These are phyloP conservation scores for Montipora capitata DNA, from an alignment of 92 coral and sea anemone species.

Conservation along the genomic window DNA sequence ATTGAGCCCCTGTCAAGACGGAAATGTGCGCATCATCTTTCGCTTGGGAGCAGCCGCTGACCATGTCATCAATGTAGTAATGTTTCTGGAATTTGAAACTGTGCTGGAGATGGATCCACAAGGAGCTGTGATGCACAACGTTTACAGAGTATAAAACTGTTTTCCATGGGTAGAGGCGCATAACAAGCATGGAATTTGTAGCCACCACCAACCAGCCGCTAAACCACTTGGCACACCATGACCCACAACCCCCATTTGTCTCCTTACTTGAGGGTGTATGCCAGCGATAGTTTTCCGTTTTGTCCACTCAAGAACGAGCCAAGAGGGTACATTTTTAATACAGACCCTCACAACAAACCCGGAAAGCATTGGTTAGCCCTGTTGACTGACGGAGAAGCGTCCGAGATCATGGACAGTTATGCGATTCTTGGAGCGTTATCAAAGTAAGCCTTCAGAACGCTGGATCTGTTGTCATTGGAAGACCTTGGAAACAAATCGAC, in stretches of 20 bases:
- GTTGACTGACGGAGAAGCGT: background rate
- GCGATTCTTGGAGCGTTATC: background rate
- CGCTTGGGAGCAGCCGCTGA: too few species aligned
- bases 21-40: too few species aligned
- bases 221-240: background rate
- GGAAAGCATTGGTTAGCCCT: background rate
- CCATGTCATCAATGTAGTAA: too few species aligned
- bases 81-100: too few species aligned
- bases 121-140: too few species aligned
- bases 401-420: background rate
- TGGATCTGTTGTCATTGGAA: background rate
- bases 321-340: background rate
- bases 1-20: too few species aligned
- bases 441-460: background rate
- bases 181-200: background rate
- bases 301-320: background rate
- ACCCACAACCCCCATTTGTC: background rate
- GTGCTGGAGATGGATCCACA: too few species aligned
- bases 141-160: too few species aligned
- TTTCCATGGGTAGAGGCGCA: too few species aligned
- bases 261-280: background rate
- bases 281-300: background rate
- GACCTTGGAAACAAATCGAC: background rate
- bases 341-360: background rate
- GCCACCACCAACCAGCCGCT: background rate